Conservation (phyloP, 2,888 invertebrate species). For the Rotaria sp. region DNA sequence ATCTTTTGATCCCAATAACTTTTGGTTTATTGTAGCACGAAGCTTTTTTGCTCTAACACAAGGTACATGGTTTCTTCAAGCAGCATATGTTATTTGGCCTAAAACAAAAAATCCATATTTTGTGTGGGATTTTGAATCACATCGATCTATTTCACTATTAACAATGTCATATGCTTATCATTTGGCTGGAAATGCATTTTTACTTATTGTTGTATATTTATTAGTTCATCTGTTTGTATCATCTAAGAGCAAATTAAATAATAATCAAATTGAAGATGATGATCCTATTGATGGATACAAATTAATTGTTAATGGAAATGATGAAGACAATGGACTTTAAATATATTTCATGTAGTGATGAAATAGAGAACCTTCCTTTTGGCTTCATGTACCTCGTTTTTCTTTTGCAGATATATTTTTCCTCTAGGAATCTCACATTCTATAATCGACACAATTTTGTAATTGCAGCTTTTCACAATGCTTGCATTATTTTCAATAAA, state of each 20-base stretch:
- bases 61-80: constrained; percentile 56
- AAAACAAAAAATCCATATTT: constrained; percentile 48
- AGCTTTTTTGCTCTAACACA: constrained; percentile 56
- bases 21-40: constrained; percentile 40
- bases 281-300: neutral
- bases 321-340: neutral
- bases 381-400: neutral
- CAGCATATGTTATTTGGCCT: constrained; percentile 58
- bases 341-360: neutral
- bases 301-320: neutral
- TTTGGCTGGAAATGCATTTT: constrained; percentile 14
- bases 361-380: neutral
- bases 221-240: neutral
- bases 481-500: neutral
- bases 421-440: neutral
- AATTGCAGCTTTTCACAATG: neutral
- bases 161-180: constrained; percentile 38
- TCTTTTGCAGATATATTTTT: neutral
- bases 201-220: neutral
- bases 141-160: constrained; percentile 47
- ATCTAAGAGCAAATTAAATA: neutral
- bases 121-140: constrained; percentile 50
- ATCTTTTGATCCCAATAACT: constrained; percentile 33
- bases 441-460: neutral
- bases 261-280: neutral